Percentiles rank a stretch among this genome's conserved stretches.
Evolutionary conservation across 2,888 invertebrate species (phyloP).

Genomic region (Escarpia spicata): DNA sequence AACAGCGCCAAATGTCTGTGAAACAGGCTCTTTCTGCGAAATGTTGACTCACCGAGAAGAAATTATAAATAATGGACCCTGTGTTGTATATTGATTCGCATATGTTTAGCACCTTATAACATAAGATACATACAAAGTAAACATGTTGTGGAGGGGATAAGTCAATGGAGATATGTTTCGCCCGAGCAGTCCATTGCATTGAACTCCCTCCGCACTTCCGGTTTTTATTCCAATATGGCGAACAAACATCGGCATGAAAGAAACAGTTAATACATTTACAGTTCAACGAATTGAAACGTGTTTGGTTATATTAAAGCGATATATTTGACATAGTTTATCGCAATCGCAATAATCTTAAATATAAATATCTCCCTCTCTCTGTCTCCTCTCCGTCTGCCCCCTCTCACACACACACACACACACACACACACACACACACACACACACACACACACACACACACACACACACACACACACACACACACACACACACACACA

Average conservation of each 20-base stretch:
- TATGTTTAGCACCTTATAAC: not conserved
- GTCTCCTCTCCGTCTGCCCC: too few species aligned
- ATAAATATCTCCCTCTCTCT: not conserved
- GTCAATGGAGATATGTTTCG: not conserved
- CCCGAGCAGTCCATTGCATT: not conserved
- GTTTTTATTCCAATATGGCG: not conserved
- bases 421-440: not conserved
- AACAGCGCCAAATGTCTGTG: not conserved
- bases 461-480: not conserved
- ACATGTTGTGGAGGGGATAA: not conserved
- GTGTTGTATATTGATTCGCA: not conserved
- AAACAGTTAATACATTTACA: not conserved
- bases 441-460: not conserved
- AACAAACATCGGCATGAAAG: not conserved
- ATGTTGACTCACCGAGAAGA: not conserved
- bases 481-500: too few species aligned
- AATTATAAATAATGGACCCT: not conserved
- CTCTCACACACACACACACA: too few species aligned
- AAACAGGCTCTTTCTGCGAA: not conserved
- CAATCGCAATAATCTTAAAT: not conserved
- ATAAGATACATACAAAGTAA: not conserved
- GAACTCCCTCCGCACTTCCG: not conserved
- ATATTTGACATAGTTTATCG: not conserved
- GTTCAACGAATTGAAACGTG: not conserved
- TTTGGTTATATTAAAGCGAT: not conserved